Percentiles rank a stretch among this genome's conserved stretches.
Conservation (phyloP, 2,888 invertebrate species). For the Chelonus formosanus region DNA sequence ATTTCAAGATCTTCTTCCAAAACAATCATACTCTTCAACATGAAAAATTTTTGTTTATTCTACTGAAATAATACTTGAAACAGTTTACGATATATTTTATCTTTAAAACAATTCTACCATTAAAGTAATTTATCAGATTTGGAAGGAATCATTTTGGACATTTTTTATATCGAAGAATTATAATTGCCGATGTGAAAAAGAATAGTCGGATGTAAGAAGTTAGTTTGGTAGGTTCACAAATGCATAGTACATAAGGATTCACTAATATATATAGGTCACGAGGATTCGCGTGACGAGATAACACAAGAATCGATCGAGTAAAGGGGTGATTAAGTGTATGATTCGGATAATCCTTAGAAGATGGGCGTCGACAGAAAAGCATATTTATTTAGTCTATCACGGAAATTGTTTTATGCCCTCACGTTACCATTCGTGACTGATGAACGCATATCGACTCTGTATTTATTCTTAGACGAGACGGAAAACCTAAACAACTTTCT, state of each 20-base stretch:
- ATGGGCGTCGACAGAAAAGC: constrained; percentile 20
- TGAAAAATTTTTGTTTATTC: too few species aligned
- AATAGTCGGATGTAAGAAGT: too few species aligned
- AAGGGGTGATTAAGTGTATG: constrained; percentile 20
- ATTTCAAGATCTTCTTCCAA: too few species aligned
- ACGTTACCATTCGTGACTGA: constrained; percentile 12
- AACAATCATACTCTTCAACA: too few species aligned
- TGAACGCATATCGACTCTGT: constrained; percentile 1
- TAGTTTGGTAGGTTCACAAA: too few species aligned
- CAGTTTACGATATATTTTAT: too few species aligned
- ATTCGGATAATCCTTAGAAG: constrained; percentile 20
- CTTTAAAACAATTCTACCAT: too few species aligned
- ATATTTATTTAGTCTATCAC: constrained; percentile 27
- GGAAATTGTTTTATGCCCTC: constrained; percentile 30
- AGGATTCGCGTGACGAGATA: constrained; percentile 24
- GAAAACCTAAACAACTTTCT: constrained; percentile 37
- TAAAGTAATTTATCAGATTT: too few species aligned
- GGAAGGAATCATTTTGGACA: too few species aligned
- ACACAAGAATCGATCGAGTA: constrained; percentile 14
- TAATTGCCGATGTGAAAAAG: too few species aligned
- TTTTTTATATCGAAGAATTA: too few species aligned
- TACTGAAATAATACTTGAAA: too few species aligned
- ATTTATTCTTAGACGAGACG: constrained; percentile 28
- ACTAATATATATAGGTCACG: constrained; percentile 10
- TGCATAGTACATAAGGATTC: constrained; percentile 9